These are phyloP conservation scores for Xylocampa areola DNA, from an alignment of 2,888 invertebrate species.

Conservation along the genomic window DNA sequence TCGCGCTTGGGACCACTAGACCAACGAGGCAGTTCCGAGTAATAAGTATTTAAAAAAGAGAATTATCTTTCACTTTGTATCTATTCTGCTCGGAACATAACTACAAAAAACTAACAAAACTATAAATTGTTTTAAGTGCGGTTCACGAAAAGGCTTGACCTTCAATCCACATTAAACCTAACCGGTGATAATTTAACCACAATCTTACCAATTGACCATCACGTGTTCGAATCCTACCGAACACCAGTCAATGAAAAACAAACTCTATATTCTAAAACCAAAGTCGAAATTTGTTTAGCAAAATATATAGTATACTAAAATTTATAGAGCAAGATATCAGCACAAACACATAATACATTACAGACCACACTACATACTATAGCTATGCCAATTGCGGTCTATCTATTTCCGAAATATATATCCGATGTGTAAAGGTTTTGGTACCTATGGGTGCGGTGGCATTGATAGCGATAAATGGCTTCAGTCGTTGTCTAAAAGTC, in stretches of 20 bases:
- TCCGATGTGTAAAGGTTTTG: conserved; percentile 33
- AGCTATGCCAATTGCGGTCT: conserved; percentile 40
- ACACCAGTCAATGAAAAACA: conserved; percentile 4
- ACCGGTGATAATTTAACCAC: conserved; percentile 41
- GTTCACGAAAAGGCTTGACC: too few species aligned
- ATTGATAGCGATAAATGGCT: conserved; percentile 38
- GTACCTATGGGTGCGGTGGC: too few species aligned
- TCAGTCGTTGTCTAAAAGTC: neutral
- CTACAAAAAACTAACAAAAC: too few species aligned
- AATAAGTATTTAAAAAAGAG: too few species aligned
- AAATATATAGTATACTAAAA: conserved; percentile 34
- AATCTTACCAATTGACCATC: conserved; percentile 47
- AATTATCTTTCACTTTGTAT: too few species aligned
- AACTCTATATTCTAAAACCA: conserved; percentile 10
- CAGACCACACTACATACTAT: conserved; percentile 31
- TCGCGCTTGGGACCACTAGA: too few species aligned
- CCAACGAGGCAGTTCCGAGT: too few species aligned
- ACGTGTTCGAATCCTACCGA: conserved; percentile 17
- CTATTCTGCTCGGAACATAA: too few species aligned
- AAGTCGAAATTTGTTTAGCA: conserved; percentile 17
- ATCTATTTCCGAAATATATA: conserved; percentile 53
- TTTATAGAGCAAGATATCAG: conserved; percentile 50
- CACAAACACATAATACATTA: conserved; percentile 57
- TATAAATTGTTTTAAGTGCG: too few species aligned
- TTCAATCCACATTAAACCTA: conserved; percentile 14